Conservation (phyloP, 2,888 invertebrate genomes). For the Apamea epomidion region DNA sequence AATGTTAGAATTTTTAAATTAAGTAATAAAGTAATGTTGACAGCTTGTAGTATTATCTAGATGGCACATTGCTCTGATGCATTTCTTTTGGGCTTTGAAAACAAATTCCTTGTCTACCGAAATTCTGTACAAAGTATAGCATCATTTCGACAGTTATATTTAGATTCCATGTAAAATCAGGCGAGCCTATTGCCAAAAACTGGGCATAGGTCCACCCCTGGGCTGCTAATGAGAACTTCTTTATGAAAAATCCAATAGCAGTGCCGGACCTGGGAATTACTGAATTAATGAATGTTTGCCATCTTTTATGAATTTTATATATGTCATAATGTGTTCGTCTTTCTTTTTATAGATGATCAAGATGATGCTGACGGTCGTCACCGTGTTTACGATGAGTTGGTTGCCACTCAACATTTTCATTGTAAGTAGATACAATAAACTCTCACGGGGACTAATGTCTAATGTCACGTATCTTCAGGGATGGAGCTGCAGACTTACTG, state of each 20-base stretch:
- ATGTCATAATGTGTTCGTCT: neutral
- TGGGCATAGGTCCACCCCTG: too few species aligned
- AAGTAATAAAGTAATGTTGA: too few species aligned
- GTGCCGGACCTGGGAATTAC: neutral
- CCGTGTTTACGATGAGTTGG: conserved; percentile 96
- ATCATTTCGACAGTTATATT: neutral
- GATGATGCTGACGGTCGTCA: conserved; percentile 97
- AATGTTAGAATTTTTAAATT: too few species aligned
- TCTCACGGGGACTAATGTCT: neutral
- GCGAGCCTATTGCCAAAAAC: neutral
- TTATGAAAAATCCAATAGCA: neutral
- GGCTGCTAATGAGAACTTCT: neutral
- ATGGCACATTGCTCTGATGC: too few species aligned
- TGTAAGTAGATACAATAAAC: conserved; percentile 68
- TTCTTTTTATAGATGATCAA: conserved; percentile 95
- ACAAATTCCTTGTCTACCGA: too few species aligned
- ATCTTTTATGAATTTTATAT: neutral
- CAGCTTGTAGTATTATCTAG: too few species aligned
- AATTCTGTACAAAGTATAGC: too few species aligned
- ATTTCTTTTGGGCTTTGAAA: too few species aligned
- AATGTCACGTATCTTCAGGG: neutral
- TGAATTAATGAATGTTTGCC: neutral
- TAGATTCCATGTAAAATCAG: neutral
- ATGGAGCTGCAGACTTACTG: neutral
- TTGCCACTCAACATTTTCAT: conserved; percentile 92